Conservation (phyloP, 2,113 vertebrate species). For the Oceanites oceanicus region DNA sequence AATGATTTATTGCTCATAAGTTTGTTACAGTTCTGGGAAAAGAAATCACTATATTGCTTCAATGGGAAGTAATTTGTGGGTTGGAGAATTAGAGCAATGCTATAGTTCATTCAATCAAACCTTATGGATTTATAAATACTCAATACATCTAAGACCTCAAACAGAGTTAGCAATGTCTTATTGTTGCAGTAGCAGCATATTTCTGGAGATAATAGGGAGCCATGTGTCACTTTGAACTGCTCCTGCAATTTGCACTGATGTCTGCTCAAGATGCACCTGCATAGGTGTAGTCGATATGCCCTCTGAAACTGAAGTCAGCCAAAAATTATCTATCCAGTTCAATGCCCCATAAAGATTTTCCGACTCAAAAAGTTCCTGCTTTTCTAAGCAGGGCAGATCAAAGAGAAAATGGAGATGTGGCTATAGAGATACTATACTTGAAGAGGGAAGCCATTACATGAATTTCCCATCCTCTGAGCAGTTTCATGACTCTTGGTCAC, state of each 20-base stretch:
- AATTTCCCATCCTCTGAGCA: not conserved
- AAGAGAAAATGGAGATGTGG: not conserved
- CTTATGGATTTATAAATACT: not conserved
- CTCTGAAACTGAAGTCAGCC: not conserved
- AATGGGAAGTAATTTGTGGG: not conserved
- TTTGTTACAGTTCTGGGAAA: not conserved
- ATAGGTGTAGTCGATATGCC: not conserved
- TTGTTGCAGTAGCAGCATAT: not conserved
- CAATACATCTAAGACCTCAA: not conserved
- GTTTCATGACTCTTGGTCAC: not conserved
- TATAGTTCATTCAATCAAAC: not conserved
- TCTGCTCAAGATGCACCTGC: not conserved
- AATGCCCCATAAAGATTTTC: not conserved
- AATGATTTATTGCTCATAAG: not conserved
- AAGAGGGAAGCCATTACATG: not conserved
- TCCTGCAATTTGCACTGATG: not conserved
- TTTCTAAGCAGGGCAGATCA: not conserved
- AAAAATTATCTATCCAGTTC: not conserved
- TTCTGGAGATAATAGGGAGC: not conserved
- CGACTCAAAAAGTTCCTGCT: not conserved
- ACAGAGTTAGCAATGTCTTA: not conserved
- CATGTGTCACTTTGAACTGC: not conserved
- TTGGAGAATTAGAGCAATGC: not conserved
- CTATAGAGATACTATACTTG: not conserved
- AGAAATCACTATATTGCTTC: not conserved